Evolutionary conservation across 2,797 vertebrate genomes (phyloP).

Genomic region (Loris lydekkerianus): DNA sequence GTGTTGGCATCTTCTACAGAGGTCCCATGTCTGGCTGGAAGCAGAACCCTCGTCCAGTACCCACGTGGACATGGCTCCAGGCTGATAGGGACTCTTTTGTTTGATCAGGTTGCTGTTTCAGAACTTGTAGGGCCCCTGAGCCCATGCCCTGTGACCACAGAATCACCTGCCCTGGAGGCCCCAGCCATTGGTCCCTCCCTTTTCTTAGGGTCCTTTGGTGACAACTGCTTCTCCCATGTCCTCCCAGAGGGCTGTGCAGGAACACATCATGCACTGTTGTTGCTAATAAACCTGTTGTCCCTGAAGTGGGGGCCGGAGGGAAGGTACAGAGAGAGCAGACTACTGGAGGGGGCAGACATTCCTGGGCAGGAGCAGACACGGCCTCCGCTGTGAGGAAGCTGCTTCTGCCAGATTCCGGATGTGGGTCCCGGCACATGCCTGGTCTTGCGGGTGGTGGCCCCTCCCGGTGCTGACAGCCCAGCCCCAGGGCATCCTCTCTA

Average conservation of each 20-base stretch:
- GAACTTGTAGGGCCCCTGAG: rapidly evolving
- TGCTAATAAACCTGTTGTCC: neutral
- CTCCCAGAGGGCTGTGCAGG: neutral
- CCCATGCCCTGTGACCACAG: rapidly evolving
- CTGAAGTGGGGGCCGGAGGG: neutral
- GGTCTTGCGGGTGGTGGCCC: slow-evolving; percentile 70
- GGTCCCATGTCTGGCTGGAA: rapidly evolving
- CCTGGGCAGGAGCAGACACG: slow-evolving; percentile 71
- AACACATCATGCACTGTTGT: no score
- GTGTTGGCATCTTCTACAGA: neutral
- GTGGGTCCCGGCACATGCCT: slow-evolving; percentile 53
- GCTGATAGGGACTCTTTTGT: no score
- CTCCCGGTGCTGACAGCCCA: neutral
- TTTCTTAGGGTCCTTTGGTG: neutral
- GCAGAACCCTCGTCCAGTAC: neutral
- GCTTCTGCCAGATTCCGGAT: neutral
- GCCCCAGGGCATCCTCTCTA: neutral
- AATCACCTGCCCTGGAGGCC: neutral
- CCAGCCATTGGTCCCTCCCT: neutral
- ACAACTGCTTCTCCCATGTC: rapidly evolving
- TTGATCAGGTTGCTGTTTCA: rapidly evolving
- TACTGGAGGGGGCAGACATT: neutral
- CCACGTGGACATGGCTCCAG: neutral
- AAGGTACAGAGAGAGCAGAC: neutral
- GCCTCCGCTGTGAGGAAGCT: slow-evolving; percentile 26